Percentiles rank a stretch among this genome's conserved stretches.
These are phyloP conservation scores for Drosophila conformis DNA, from an alignment of 2,888 invertebrate species.

Conservation along the genomic window DNA sequence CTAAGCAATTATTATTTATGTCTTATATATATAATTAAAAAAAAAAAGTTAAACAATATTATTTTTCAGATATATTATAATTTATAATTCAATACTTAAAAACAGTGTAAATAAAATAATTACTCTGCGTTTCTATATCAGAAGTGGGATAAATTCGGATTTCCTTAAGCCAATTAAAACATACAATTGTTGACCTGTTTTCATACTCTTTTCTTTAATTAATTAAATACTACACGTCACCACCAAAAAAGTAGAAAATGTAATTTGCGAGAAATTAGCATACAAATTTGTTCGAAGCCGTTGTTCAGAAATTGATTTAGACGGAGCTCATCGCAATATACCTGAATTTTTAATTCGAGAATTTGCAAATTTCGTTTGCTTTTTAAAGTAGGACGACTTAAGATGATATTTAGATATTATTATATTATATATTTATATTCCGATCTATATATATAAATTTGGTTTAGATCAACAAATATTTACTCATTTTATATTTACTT, in stretches of 20 bases:
- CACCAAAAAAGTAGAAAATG: rapidly evolving
- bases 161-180: background rate
- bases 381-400: background rate
- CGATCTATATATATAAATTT: background rate
- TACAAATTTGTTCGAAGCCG: background rate
- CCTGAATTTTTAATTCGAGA: background rate
- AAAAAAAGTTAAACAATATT: background rate
- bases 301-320: background rate
- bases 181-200: background rate
- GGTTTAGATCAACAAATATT: background rate
- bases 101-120: background rate
- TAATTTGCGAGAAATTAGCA: background rate
- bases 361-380: background rate
- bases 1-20: background rate
- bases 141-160: rapidly evolving
- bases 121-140: rapidly evolving
- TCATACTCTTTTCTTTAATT: background rate
- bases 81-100: background rate
- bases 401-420: background rate
- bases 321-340: background rate
- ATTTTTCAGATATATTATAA: background rate
- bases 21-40: background rate
- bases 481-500: background rate
- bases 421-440: background rate
- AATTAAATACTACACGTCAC: background rate